Evolutionary conservation across 2,797 vertebrate genomes (phyloP), one percentile per base, ranked within the genome.

Genomic region (Dromococcyx pavoninus): DNA sequence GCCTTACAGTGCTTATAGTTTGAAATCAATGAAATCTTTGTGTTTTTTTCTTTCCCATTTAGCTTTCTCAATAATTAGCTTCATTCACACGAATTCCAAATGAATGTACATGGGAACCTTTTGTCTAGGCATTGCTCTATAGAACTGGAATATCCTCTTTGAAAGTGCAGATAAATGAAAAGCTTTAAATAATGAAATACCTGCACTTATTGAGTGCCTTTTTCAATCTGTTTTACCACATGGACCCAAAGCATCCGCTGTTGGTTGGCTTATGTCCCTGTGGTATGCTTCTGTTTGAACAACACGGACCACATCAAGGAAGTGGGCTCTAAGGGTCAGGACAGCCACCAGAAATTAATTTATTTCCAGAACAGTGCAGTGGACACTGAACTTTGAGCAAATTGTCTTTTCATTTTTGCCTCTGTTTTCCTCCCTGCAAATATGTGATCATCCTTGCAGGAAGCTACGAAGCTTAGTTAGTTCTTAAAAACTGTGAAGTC

Each of bases 121-220:
- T 58, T 84, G 25, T 32, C 28, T 84, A 62, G 57, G 37, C n/a
- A 71, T 88, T 76, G 70, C 13, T 67, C 33, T 89, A 67, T 33
- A 71, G 43, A 95, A 64, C 27, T 71, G 50, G 90, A 93, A 75
- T 83, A 35, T 19, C 43, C 46, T 89, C 69, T 73, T 89, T 66
- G 54, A 92, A 93, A 95, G 84, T 58, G 53, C 30, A 76, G 60
- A 64, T 81, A 53, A 90, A 87, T 69, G 41, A 79, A 90, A 85
- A 89, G 27, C 66, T 84, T 66, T 93, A 80, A 90, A 85, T 94
- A 93, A 91, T 91, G 66, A 94, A 91, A 74, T 87, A 61, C 32
- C 33, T 1, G 0, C 12, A 25, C 37, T 86, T 88, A 86, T 0
- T 61, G 48, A 73, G 66, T 84, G n/a, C 37, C 35, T 82, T 80